phyloP scores from a whole-genome alignment of 2,888 invertebrate species.

The Nomada hirtipes region DNA sequence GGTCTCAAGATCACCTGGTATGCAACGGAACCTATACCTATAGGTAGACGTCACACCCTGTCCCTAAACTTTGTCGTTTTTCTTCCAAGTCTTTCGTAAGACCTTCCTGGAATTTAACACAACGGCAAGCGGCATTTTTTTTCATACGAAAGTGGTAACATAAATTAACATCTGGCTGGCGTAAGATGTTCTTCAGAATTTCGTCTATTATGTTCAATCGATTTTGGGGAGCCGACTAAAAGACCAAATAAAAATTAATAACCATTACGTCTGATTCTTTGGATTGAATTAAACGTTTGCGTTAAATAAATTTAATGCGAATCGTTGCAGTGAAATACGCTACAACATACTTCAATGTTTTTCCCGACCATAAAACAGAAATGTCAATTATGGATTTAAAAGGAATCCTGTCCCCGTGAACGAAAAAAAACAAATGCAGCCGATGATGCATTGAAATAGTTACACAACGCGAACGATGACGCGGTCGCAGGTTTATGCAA shows the following conservation, averaged over 20 bases:
- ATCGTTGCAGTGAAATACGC: no score
- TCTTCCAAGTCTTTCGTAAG: constrained; percentile 5
- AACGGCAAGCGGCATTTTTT: constrained; percentile 14
- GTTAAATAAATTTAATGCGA: no score
- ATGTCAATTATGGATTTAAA: not conserved
- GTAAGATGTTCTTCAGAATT: not conserved
- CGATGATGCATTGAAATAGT: not conserved
- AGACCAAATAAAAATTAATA: no score
- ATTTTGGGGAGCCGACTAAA: no score
- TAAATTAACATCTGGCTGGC: not conserved
- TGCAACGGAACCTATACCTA: constrained; percentile 40
- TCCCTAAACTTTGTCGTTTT: constrained; percentile 40
- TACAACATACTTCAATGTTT: no score
- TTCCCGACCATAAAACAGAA: no score
- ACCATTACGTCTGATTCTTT: no score
- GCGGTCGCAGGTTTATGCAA: not conserved
- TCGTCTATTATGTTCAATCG: no score
- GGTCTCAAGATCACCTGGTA: constrained; percentile 47
- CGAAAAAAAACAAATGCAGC: not conserved
- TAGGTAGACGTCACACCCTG: constrained; percentile 57
- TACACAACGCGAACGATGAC: not conserved
- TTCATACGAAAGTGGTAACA: not conserved
- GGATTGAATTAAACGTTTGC: no score
- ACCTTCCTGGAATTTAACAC: constrained; percentile 20
- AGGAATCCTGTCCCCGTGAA: not conserved